These are phyloP conservation scores for Phortica magna DNA, from an alignment of 2,888 invertebrate species.

Conservation along the genomic window DNA sequence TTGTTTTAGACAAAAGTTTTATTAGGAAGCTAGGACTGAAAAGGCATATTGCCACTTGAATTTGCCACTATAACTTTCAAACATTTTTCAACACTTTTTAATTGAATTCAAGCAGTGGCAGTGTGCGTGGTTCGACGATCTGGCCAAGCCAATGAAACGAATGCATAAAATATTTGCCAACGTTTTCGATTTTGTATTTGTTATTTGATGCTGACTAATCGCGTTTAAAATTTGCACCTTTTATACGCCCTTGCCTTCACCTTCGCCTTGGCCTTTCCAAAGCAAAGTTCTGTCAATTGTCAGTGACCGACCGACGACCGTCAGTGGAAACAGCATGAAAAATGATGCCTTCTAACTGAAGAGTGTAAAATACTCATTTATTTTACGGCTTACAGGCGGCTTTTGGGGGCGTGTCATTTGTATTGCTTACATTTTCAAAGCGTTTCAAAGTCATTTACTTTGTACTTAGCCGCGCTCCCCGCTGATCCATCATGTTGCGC, in stretches of 20 bases:
- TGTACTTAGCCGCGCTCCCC: slow-evolving; percentile 25
- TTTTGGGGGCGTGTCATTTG: slow-evolving; percentile 49
- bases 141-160: too few species aligned
- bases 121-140: too few species aligned
- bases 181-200: background rate
- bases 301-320: background rate
- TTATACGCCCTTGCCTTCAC: too few species aligned
- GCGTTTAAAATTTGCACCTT: too few species aligned
- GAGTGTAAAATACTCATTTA: slow-evolving; percentile 67
- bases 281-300: too few species aligned
- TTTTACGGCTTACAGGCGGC: slow-evolving; percentile 46
- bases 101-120: too few species aligned
- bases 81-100: too few species aligned
- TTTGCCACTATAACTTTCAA: too few species aligned
- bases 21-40: too few species aligned
- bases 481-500: slow-evolving; percentile 60
- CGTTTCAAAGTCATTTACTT: slow-evolving; percentile 33
- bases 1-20: too few species aligned
- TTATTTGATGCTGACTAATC: background rate
- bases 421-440: background rate
- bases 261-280: too few species aligned
- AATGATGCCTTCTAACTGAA: slow-evolving; percentile 60
- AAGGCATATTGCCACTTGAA: too few species aligned
- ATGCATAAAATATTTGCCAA: background rate
- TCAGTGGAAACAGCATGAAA: slow-evolving; percentile 46